These are phyloP conservation scores for Macquaria ambigua DNA, from an alignment of 2,113 vertebrate species.

Conservation along the genomic window DNA sequence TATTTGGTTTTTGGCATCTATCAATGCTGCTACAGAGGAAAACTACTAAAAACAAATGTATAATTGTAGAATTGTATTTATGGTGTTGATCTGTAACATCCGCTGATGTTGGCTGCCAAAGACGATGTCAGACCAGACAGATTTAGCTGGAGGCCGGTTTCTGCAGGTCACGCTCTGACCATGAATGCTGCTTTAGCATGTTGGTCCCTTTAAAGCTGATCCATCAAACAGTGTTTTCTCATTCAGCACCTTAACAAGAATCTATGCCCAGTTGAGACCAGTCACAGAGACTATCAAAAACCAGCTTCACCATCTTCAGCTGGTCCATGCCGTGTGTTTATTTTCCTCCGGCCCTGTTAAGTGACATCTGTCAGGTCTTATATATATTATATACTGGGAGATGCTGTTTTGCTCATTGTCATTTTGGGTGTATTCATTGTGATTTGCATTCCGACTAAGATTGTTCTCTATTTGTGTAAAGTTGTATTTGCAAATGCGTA, in stretches of 20 bases:
- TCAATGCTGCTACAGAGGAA: no score
- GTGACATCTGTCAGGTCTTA: conserved; percentile 12
- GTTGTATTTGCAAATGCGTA: no score
- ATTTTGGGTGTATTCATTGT: not conserved
- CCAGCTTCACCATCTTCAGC: conserved; percentile 1
- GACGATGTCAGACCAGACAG: not conserved
- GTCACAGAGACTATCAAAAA: not conserved
- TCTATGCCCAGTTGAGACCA: not conserved
- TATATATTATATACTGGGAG: not conserved
- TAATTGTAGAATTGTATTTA: no score
- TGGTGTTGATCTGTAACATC: not conserved
- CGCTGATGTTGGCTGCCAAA: not conserved
- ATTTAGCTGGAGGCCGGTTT: no score
- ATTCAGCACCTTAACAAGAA: not conserved
- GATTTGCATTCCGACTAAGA: not conserved
- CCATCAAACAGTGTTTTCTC: not conserved
- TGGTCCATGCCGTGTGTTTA: not conserved
- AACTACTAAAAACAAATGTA: no score
- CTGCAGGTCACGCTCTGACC: no score
- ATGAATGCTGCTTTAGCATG: no score
- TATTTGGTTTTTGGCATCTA: no score
- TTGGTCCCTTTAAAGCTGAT: no score
- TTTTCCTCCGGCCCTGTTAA: not conserved
- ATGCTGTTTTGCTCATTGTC: not conserved
- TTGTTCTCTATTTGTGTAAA: not conserved